phyloP scores from a whole-genome alignment of 2,888 invertebrate genomes.

The Cancer borealis region DNA sequence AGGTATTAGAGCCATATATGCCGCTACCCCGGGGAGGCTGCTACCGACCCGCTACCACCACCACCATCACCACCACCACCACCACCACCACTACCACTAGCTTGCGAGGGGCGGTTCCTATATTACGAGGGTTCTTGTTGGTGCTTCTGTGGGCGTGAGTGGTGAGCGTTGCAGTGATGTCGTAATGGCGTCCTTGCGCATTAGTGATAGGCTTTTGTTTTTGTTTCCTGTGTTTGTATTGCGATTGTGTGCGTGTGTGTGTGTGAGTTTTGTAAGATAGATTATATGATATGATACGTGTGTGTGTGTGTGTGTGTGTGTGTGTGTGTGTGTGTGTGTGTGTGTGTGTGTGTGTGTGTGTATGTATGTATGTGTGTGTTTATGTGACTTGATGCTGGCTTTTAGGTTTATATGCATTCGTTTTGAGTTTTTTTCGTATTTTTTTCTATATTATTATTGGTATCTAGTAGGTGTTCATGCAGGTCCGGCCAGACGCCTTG shows the following conservation, averaged over 20 bases:
- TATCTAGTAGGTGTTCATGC: too few relatives aligned
- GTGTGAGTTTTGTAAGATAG: not conserved
- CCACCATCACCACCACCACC: not conserved
- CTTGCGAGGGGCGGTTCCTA: not conserved
- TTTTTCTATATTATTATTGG: too few relatives aligned
- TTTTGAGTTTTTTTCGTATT: too few relatives aligned
- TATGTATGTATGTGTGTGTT: too few relatives aligned
- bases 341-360: too few relatives aligned
- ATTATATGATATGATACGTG: not conserved
- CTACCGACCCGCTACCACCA: constrained; percentile 4
- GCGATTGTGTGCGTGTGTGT: not conserved
- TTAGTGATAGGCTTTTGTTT: not conserved
- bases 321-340: not conserved
- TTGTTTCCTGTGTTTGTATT: not conserved
- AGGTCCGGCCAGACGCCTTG: too few relatives aligned
- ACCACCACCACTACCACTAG: not conserved
- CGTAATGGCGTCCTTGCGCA: not conserved
- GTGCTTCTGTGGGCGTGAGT: constrained; percentile 3
- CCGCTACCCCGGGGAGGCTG: not conserved
- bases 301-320: not conserved
- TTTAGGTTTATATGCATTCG: too few relatives aligned
- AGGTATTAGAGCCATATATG: constrained; percentile 17
- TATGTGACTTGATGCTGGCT: not conserved
- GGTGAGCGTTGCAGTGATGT: not conserved
- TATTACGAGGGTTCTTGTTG: not conserved